Percentiles rank a stretch among this genome's conserved stretches.
Conservation (phyloP, 2,797 vertebrate species). For the Dermochelys coriacea region DNA sequence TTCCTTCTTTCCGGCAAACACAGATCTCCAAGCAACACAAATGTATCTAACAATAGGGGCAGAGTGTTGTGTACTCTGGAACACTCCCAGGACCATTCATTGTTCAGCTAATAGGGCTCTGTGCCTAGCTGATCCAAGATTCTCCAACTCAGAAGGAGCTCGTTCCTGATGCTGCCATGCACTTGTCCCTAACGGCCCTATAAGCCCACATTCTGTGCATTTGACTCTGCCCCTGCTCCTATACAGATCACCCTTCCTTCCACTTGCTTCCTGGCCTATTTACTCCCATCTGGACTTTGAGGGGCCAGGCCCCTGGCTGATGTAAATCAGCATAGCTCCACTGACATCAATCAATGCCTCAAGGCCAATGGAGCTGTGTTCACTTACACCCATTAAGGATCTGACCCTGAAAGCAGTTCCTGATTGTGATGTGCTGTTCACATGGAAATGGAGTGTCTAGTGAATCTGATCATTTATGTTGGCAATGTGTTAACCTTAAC, state of each 20-base stretch:
- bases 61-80: accelerated
- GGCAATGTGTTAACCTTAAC: background rate
- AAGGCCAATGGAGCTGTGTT: background rate
- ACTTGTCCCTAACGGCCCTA: background rate
- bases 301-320: background rate
- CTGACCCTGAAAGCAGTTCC: background rate
- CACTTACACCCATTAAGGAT: background rate
- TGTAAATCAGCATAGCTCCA: background rate
- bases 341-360: background rate
- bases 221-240: background rate
- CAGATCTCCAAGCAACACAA: background rate
- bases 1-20: background rate
- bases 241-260: background rate
- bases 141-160: background rate
- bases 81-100: background rate
- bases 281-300: background rate
- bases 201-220: background rate
- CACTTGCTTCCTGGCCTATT: background rate
- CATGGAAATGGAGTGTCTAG: background rate
- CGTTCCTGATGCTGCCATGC: background rate
- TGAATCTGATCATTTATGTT: background rate
- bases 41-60: accelerated
- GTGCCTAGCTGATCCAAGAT: accelerated
- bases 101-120: background rate
- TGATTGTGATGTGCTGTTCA: background rate